These are phyloP conservation scores for Arion vulgaris DNA, from an alignment of 1,140 invertebrate species.

Conservation along the genomic window DNA sequence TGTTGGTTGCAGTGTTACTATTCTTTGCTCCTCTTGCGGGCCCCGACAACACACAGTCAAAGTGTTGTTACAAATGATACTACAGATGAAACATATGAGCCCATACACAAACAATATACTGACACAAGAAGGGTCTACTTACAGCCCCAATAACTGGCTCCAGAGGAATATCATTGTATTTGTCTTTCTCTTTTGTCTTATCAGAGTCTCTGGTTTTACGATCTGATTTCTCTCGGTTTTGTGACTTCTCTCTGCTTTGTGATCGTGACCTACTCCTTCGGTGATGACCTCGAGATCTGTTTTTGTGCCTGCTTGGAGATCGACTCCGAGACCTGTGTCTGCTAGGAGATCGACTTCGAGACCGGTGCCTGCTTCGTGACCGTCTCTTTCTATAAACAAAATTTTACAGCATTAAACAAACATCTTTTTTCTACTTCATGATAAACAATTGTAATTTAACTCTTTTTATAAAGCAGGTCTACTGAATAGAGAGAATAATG, in stretches of 20 bases:
- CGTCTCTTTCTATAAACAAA: slow-evolving; percentile 40
- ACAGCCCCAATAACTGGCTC: slow-evolving; percentile 76
- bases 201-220: slow-evolving; percentile 50
- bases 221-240: slow-evolving; percentile 44
- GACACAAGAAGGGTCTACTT: slow-evolving; percentile 15
- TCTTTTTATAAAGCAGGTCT: too few species aligned
- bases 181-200: slow-evolving; percentile 54
- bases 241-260: slow-evolving; percentile 65
- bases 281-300: slow-evolving; percentile 63
- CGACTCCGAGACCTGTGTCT: slow-evolving; percentile 68
- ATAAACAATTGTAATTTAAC: too few species aligned
- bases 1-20: too few species aligned
- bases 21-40: too few species aligned
- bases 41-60: neutral
- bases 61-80: too few species aligned
- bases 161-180: slow-evolving; percentile 73
- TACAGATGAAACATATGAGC: neutral
- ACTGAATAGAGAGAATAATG: too few species aligned
- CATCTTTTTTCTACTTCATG: too few species aligned
- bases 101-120: neutral
- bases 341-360: slow-evolving; percentile 66
- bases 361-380: slow-evolving; percentile 46
- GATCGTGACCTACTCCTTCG: slow-evolving; percentile 45
- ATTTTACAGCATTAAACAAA: too few species aligned
- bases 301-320: slow-evolving; percentile 67